phyloP scores from a whole-genome alignment of 2,113 vertebrate species.

The Lamprologus callipterus region DNA sequence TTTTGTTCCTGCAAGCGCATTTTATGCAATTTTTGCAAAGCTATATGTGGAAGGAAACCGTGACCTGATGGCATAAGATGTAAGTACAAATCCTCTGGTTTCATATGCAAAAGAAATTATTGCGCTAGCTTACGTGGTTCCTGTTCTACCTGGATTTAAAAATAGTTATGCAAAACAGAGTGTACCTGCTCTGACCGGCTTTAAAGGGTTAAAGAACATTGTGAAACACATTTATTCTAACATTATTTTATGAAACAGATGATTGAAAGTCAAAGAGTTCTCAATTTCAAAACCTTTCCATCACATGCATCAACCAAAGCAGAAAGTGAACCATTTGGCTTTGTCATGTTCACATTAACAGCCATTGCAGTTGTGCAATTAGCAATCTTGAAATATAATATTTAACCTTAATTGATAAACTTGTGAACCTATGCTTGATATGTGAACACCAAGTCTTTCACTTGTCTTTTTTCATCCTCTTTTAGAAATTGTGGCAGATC shows the following conservation, averaged over 20 bases:
- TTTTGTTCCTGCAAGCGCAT: too few relatives aligned
- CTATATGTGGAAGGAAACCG: too few relatives aligned
- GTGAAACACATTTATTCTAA: background rate
- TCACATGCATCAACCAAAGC: background rate
- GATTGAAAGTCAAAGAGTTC: background rate
- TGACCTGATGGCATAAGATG: too few relatives aligned
- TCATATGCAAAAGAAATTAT: too few relatives aligned
- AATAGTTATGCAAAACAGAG: fast-evolving
- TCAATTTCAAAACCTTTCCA: background rate
- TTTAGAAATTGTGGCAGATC: background rate
- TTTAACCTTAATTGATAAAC: background rate
- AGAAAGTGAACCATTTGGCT: background rate
- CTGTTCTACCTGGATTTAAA: too few relatives aligned
- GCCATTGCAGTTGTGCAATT: background rate
- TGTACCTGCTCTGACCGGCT: too few relatives aligned
- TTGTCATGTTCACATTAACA: background rate
- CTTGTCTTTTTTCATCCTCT: background rate
- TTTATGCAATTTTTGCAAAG: too few relatives aligned
- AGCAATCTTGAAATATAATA: background rate
- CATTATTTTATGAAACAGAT: background rate
- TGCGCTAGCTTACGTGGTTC: too few relatives aligned
- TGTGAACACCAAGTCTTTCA: background rate
- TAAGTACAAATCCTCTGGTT: too few relatives aligned
- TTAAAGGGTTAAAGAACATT: background rate
- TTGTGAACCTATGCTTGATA: background rate